Percentiles rank a stretch among this genome's conserved stretches.
These are phyloP conservation scores for Bombus picipes DNA, from an alignment of 1,140 invertebrate genomes.

Conservation along the genomic window DNA sequence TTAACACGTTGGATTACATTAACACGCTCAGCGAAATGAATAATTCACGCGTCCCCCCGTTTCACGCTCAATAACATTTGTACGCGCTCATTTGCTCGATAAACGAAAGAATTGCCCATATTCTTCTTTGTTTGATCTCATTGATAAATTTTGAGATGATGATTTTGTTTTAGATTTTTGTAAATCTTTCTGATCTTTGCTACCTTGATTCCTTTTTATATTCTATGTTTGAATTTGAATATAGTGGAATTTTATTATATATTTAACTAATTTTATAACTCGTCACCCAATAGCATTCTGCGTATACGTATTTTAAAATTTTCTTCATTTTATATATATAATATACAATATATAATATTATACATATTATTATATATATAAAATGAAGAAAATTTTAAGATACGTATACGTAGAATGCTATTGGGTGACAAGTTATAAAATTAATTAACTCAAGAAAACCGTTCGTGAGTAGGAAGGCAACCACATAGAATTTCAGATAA, in stretches of 20 bases:
- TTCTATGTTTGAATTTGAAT: too few species aligned
- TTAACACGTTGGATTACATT: conserved; percentile 14
- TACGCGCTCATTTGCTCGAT: background rate
- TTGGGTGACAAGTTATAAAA: background rate
- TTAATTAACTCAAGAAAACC: background rate
- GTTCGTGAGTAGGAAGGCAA: background rate
- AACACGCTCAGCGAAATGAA: conserved; percentile 12
- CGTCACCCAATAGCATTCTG: too few species aligned
- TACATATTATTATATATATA: too few species aligned
- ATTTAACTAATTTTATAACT: too few species aligned
- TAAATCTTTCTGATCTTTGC: too few species aligned
- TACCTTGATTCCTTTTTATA: too few species aligned
- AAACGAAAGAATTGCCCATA: background rate
- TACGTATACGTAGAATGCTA: background rate
- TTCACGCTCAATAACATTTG: conserved; percentile 30
- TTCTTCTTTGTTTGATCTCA: background rate
- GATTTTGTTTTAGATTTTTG: background rate
- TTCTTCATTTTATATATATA: too few species aligned
- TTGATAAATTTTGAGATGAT: background rate
- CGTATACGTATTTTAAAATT: too few species aligned
- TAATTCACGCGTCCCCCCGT: conserved; percentile 25
- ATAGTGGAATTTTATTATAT: too few species aligned
- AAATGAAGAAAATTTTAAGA: too few species aligned
- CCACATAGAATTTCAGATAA: background rate
- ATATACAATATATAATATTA: too few species aligned